A percentile compares a stretch with the other conserved stretches of the same genome.
These are phyloP conservation scores for Scaptomyza hsui DNA, from an alignment of 1,140 invertebrate species.

Conservation along the genomic window DNA sequence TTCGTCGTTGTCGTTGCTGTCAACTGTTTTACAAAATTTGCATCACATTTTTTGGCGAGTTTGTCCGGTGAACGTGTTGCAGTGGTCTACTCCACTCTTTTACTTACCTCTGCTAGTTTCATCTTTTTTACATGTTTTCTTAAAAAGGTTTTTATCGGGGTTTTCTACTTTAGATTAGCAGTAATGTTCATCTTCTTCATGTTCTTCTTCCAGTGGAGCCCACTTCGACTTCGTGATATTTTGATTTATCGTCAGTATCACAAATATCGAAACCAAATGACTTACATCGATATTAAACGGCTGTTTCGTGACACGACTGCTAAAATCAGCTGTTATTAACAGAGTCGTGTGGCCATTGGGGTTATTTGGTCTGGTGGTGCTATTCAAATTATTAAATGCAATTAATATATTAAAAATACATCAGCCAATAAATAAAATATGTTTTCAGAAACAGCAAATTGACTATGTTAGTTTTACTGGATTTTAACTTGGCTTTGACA, in stretches of 20 bases:
- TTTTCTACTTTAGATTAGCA: conserved; percentile 51
- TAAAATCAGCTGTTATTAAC: conserved; percentile 27
- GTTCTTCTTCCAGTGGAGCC: conserved; percentile 43
- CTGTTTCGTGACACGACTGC: conserved; percentile 34
- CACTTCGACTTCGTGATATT: conserved; percentile 43
- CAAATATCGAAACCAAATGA: conserved; percentile 23
- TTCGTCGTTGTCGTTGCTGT: conserved; percentile 61
- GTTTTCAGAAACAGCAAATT: background rate
- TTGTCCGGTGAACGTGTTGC: background rate
- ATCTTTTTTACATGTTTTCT: conserved; percentile 73
- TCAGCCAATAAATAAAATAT: background rate
- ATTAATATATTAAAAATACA: background rate
- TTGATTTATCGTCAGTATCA: conserved; percentile 33
- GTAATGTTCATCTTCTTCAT: conserved; percentile 39
- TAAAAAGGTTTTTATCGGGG: conserved; percentile 53
- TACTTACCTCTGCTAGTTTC: conserved; percentile 67
- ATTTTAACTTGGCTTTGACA: background rate
- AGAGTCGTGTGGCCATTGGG: background rate
- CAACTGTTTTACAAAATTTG: conserved; percentile 52
- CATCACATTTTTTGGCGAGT: conserved; percentile 23
- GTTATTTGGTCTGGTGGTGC: background rate
- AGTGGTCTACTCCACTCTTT: background rate
- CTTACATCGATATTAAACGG: conserved; percentile 22
- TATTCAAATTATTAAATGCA: background rate
- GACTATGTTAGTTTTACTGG: background rate